Percentiles rank a stretch among this genome's conserved stretches.
phyloP scores from a whole-genome alignment of 2,888 invertebrate species.

The Chironomus riparius region DNA sequence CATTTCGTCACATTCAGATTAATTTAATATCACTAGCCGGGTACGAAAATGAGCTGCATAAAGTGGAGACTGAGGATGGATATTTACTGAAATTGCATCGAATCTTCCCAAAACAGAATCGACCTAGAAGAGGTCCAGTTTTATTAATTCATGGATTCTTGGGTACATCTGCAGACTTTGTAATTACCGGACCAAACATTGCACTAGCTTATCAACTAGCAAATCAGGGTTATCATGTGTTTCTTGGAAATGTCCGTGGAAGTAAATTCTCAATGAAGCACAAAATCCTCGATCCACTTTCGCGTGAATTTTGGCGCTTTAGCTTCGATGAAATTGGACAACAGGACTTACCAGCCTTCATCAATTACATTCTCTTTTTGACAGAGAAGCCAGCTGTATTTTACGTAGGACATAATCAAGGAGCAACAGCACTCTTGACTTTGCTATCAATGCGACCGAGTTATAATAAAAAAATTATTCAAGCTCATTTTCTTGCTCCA shows the following conservation, averaged over 20 bases:
- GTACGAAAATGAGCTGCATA: conserved; percentile 50
- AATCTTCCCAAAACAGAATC: conserved; percentile 44
- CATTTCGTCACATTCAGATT: not conserved
- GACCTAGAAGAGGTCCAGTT: conserved; percentile 41
- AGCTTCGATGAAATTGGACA: conserved; percentile 10
- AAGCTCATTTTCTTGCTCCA: not conserved
- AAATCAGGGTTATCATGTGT: not conserved
- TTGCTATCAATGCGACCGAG: not conserved
- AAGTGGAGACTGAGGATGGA: conserved; percentile 56
- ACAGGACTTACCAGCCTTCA: not conserved
- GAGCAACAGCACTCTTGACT: not conserved
- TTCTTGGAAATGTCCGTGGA: not conserved
- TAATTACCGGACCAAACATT: conserved; percentile 53
- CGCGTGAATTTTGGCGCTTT: conserved; percentile 4
- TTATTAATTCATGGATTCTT: conserved; percentile 57
- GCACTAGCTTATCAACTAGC: conserved; percentile 38
- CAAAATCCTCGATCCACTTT: not conserved
- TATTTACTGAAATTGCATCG: conserved; percentile 61
- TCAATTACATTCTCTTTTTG: not conserved
- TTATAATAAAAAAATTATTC: not conserved
- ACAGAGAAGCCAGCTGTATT: not conserved
- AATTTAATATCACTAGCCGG: conserved; percentile 32
- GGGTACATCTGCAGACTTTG: conserved; percentile 56
- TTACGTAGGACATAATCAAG: conserved; percentile 11
- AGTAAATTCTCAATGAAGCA: not conserved